Conservation (phyloP, 2,888 invertebrate genomes). For the Chymomyza amoena region DNA sequence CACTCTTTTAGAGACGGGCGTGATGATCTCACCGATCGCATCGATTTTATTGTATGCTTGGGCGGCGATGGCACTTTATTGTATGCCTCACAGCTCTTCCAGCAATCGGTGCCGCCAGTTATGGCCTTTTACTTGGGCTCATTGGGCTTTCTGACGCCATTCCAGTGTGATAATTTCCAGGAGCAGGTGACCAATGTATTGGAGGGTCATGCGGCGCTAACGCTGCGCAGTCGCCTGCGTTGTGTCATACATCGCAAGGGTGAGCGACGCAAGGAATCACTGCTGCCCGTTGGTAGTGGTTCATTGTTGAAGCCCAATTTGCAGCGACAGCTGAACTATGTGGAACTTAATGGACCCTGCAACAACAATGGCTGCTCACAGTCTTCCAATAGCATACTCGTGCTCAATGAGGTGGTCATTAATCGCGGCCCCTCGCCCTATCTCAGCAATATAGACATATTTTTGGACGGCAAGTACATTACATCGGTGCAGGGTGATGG, state of each 20-base stretch:
- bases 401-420: conserved; percentile 95
- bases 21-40: conserved; percentile 96
- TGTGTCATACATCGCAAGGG: conserved; percentile 90
- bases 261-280: conserved; percentile 63
- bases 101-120: conserved; percentile 98
- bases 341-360: conserved; percentile 22
- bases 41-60: conserved; percentile 97
- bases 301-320: conserved; percentile 19
- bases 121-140: conserved; percentile 99
- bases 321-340: conserved; percentile 26
- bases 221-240: conserved; percentile 91
- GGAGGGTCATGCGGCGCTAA: conserved; percentile 95
- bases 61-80: conserved; percentile 98
- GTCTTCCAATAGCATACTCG: conserved; percentile 78
- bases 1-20: conserved; percentile 85
- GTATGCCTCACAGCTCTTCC: conserved; percentile 95
- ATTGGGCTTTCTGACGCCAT: conserved; percentile 96
- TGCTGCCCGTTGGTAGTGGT: conserved; percentile 19
- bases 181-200: conserved; percentile 96
- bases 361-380: conserved; percentile 33
- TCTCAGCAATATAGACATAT: conserved; percentile 95
- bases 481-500: conserved; percentile 97
- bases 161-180: conserved; percentile 95
- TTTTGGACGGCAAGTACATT: conserved; percentile 95
- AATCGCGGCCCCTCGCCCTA: conserved; percentile 95